Evolutionary conservation across 2,888 invertebrate species (phyloP).

Genomic region (Rotaria socialis): DNA sequence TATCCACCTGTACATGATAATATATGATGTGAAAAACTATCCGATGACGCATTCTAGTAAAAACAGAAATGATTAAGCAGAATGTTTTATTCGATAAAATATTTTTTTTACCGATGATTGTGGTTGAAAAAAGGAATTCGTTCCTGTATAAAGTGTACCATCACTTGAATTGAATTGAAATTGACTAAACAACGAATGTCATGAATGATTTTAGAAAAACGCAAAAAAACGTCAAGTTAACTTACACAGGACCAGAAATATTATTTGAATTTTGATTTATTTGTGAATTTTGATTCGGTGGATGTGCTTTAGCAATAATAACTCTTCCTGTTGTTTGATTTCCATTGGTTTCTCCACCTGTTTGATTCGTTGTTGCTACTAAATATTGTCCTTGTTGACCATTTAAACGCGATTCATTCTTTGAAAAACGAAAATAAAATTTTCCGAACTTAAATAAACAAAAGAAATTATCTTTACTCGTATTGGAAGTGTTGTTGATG

Average conservation of each 20-base stretch:
- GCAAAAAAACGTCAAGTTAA: neutral
- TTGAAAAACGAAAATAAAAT: neutral
- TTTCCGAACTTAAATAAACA: neutral
- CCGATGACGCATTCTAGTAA: constrained; percentile 50
- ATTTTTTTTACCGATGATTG: neutral
- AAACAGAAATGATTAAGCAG: neutral
- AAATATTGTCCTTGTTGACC: constrained; percentile 13
- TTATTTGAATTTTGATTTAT: constrained; percentile 3
- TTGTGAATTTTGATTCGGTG: constrained; percentile 16
- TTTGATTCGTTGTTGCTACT: neutral
- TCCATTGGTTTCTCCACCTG: constrained; percentile 18
- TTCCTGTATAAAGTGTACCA: constrained; percentile 33
- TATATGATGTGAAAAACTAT: constrained; percentile 24
- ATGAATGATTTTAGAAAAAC: neutral
- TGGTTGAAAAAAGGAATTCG: constrained; percentile 22
- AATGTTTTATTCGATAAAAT: neutral
- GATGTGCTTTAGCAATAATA: constrained; percentile 24
- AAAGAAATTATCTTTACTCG: neutral
- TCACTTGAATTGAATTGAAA: constrained; percentile 37
- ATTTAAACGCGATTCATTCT: constrained; percentile 2
- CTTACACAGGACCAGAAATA: constrained; percentile 22
- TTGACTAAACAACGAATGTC: neutral
- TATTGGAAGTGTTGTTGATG: constrained; percentile 13
- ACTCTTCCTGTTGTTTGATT: constrained; percentile 18
- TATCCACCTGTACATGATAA: constrained; percentile 68